These are phyloP conservation scores for Coregonus ussuriensis DNA, from an alignment of 2,797 vertebrate species.

Conservation along the genomic window DNA sequence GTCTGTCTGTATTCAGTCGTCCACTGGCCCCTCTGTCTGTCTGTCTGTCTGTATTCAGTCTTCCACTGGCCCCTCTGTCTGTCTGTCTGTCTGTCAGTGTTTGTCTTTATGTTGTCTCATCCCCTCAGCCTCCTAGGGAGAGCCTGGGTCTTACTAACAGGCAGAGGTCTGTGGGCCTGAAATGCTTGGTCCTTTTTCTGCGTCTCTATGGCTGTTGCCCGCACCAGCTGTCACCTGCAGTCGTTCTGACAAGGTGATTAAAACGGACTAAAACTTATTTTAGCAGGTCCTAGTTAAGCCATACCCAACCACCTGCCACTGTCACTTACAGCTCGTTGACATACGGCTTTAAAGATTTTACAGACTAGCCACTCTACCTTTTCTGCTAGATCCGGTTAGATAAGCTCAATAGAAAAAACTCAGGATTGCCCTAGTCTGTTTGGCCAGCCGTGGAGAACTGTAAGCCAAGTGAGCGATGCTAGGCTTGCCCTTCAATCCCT, in stretches of 20 bases:
- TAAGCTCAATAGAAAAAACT: conserved; percentile 13
- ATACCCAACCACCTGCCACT: conserved; percentile 19
- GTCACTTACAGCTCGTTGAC: conserved; percentile 9
- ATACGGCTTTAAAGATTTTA: conserved; percentile 38
- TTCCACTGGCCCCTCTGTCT: neutral
- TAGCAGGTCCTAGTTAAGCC: conserved; percentile 26
- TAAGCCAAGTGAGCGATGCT: conserved; percentile 8
- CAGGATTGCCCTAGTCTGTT: conserved; percentile 11
- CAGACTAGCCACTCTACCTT: conserved; percentile 2
- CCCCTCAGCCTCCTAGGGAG: conserved; percentile 28
- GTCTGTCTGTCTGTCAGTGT: neutral
- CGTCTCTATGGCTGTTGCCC: neutral
- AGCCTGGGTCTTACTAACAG: conserved; percentile 57
- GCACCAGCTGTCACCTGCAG: conserved; percentile 23
- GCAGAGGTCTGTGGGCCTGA: conserved; percentile 33
- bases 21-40: neutral
- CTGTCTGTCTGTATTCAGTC: neutral
- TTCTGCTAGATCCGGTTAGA: conserved; percentile 19
- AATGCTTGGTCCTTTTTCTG: conserved; percentile 43
- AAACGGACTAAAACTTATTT: conserved; percentile 46
- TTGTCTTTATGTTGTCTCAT: conserved; percentile 19
- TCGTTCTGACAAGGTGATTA: conserved; percentile 48
- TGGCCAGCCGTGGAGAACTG: conserved; percentile 18
- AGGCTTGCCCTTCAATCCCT: neutral
- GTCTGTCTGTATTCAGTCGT: neutral